Evolutionary conservation across 2,797 vertebrate species (phyloP).

Genomic region (Sebastes elongatus): DNA sequence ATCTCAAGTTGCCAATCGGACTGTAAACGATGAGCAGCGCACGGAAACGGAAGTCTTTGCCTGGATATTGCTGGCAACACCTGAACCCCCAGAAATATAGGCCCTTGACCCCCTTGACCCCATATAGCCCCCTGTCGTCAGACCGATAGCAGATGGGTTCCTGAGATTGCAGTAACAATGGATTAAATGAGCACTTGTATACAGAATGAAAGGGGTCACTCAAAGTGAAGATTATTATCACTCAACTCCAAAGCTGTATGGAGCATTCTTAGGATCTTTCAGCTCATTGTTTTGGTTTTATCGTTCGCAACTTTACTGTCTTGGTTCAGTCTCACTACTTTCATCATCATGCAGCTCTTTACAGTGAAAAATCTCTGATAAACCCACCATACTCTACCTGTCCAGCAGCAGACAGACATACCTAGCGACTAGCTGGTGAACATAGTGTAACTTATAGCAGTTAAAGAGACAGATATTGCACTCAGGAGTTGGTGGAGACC

Average conservation of each 20-base stretch:
- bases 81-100: too few species aligned
- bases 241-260: background rate
- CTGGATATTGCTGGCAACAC: too few species aligned
- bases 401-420: too few species aligned
- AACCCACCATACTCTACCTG: background rate
- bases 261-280: background rate
- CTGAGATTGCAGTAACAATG: background rate
- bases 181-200: background rate
- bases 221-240: background rate
- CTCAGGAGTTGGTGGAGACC: background rate
- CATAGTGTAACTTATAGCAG: background rate
- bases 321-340: background rate
- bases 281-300: background rate
- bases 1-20: too few species aligned
- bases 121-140: too few species aligned
- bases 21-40: too few species aligned
- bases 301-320: background rate
- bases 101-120: too few species aligned
- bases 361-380: background rate
- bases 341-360: background rate
- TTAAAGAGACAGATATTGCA: background rate
- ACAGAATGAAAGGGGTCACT: background rate
- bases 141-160: too few species aligned
- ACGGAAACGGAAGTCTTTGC: too few species aligned
- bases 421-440: background rate